phyloP scores from a whole-genome alignment of 2,113 vertebrate species.

The Burhinus oedicnemus region DNA sequence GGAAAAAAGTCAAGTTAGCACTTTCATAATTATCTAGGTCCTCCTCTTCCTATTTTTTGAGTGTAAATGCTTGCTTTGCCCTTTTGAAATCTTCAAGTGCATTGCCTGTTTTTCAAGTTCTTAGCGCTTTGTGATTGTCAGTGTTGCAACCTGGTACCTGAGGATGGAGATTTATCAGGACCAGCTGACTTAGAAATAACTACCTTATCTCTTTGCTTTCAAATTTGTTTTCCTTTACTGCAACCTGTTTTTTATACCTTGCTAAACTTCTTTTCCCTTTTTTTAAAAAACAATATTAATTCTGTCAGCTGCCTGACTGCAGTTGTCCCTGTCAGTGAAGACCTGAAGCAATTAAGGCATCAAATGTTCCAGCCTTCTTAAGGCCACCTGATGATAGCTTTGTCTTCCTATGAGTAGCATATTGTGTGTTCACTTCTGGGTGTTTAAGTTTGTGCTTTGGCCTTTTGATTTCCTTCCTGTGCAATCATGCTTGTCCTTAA shows the following conservation, averaged over 20 bases:
- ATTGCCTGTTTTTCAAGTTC: not conserved
- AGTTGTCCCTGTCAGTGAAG: not conserved
- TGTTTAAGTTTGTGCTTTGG: not conserved
- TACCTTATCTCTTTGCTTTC: not conserved
- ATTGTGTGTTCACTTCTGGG: not conserved
- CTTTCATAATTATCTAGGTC: not conserved
- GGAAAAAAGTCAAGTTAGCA: not conserved
- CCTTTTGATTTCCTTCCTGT: not conserved
- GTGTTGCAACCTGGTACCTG: not conserved
- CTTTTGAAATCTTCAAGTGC: not conserved
- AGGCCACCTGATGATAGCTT: not conserved
- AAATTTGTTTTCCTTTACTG: not conserved
- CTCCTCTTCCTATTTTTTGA: not conserved
- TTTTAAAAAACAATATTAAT: not conserved
- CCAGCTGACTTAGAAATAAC: not conserved
- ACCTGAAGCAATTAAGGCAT: not conserved
- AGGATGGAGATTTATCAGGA: not conserved
- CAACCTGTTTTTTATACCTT: not conserved
- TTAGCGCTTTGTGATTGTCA: not conserved
- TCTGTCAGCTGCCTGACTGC: not conserved
- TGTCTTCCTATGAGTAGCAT: not conserved
- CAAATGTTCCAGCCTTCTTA: not conserved
- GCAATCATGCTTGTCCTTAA: not conserved
- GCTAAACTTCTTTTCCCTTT: not conserved
- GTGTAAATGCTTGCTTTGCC: not conserved